Base-by-base conservation (phyloP, 2,797 vertebrate genomes). In the Fistularia commersonii region DNA sequence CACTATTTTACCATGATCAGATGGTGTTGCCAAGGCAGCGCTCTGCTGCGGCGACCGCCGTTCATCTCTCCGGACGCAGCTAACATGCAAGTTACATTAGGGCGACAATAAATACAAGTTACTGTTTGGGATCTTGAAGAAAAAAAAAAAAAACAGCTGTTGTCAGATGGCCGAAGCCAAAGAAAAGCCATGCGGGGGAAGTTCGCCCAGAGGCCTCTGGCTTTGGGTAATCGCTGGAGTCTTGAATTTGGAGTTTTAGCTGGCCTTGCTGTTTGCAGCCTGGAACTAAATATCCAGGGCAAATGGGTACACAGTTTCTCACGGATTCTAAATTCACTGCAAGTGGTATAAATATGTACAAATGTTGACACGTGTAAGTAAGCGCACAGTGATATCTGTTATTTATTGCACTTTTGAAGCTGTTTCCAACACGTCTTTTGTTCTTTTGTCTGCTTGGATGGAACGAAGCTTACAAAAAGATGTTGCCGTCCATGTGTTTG, bases 401-500 rank as follows among this genome's bases (percentile, higher is more conserved):
- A 40, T 40, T 40, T 40, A 11, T 11, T 8, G 38, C 4, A 3
- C 3, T 6, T 40, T n/a, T n/a, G n/a, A n/a, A n/a, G n/a, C n/a
- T 12, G 33, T 37, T 13, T 13, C 12, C 32, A 37, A 48, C 13
- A 48, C n/a, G 5, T 54, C 51, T 33, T 56, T 39, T 43, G 32
- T 58, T 52, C 43, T 54, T 13, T 34, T 57, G 43, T 15, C 42
- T 42, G n/a, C n/a, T 14, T 58, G 57, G 15, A 35, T 45, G 36
- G 15, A 5, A 64, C 38, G 42, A 32, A 13, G 56, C 48, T 73
- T 73, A 57, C 69, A 67, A 60, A 49, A 42, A 74, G 67, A 76
- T 63, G 63, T 55, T 50, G 8, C 37, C 41, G 34, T 60, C 34
- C n/a, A n/a, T n/a, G n/a, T n/a, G n/a, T 54, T 41, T 35, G 37